phyloP scores from a whole-genome alignment of 1,140 invertebrate genomes.

The Drosophila navojoa region DNA sequence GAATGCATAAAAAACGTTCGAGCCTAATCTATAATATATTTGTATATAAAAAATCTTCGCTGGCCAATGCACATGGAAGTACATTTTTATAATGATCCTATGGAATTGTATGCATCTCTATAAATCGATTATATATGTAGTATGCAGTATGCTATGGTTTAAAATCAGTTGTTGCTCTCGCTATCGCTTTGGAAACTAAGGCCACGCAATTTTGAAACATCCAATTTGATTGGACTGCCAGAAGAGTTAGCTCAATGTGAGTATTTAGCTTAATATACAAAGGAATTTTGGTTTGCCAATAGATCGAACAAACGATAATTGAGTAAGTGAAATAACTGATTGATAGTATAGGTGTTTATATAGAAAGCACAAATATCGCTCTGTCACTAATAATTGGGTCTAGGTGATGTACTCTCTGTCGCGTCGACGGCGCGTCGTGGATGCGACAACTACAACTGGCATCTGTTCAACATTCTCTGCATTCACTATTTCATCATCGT shows the following conservation, averaged over 20 bases:
- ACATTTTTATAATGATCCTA: constrained; percentile 47
- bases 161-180: constrained; percentile 53
- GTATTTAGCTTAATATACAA: constrained; percentile 53
- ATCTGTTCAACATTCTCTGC: constrained; percentile 42
- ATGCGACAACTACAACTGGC: constrained; percentile 59
- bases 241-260: constrained; percentile 42
- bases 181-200: constrained; percentile 58
- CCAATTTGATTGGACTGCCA: constrained; percentile 57
- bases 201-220: constrained; percentile 55
- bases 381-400: constrained; percentile 23
- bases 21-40: constrained; percentile 24
- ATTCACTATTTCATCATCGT: constrained; percentile 20
- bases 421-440: constrained; percentile 57
- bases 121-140: constrained; percentile 4
- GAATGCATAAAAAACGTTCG: constrained; percentile 26
- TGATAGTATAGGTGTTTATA: background rate
- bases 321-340: constrained; percentile 3
- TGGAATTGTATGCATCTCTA: constrained; percentile 39
- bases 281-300: constrained; percentile 29
- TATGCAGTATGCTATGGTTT: constrained; percentile 23
- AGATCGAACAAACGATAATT: constrained; percentile 12
- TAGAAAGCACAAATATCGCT: constrained; percentile 28
- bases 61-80: constrained; percentile 13
- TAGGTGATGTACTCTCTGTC: constrained; percentile 74
- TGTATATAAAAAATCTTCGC: constrained; percentile 6